These are phyloP conservation scores for Chlamydotis undulata DNA, from an alignment of 2,113 vertebrate genomes.

Conservation along the genomic window DNA sequence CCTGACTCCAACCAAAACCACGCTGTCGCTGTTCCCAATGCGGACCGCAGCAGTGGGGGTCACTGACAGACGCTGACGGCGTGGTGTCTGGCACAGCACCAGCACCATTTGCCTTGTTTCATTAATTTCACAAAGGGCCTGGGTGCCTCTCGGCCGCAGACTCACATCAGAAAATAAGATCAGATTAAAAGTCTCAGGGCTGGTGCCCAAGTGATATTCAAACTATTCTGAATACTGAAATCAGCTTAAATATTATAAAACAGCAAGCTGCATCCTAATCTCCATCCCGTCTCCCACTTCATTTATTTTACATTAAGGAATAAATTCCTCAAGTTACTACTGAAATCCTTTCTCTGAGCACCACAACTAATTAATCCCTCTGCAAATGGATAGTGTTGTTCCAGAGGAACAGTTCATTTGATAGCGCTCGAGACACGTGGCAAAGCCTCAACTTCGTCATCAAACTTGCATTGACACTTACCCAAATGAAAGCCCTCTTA, in stretches of 20 bases:
- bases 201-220: background rate
- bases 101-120: background rate
- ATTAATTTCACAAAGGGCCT: background rate
- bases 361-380: conserved; percentile 28
- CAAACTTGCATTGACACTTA: background rate
- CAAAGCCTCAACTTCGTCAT: conserved; percentile 10
- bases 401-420: background rate
- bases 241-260: conserved; percentile 14
- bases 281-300: background rate
- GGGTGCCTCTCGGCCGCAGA: background rate
- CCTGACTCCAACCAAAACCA: background rate
- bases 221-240: background rate
- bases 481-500: background rate
- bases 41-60: accelerated
- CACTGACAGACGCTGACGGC: accelerated
- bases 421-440: background rate
- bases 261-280: background rate
- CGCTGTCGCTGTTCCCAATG: background rate
- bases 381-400: conserved; percentile 3
- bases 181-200: background rate
- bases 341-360: conserved; percentile 4
- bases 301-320: conserved; percentile 30
- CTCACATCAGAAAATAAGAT: background rate
- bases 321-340: background rate
- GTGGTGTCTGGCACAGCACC: background rate